These are phyloP conservation scores for Falcaria lacertinaria DNA, from an alignment of 2,888 invertebrate species.

Conservation along the genomic window DNA sequence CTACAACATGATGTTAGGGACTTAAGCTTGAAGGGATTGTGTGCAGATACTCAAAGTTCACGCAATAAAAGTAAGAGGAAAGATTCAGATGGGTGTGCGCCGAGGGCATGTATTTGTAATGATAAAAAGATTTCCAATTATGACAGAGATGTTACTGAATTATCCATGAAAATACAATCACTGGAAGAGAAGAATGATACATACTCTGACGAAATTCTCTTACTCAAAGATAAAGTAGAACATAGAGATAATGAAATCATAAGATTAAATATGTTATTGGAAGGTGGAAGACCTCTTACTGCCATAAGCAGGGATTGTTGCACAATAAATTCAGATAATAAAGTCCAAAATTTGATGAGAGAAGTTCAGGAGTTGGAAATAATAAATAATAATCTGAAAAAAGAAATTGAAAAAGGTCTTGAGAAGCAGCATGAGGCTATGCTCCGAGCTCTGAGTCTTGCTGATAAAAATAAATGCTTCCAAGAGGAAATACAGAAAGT, in stretches of 20 bases:
- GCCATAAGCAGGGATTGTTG: conserved; percentile 84
- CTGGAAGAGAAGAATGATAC: conserved; percentile 66
- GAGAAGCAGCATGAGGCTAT: conserved; percentile 90
- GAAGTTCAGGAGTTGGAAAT: conserved; percentile 81
- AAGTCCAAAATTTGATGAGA: conserved; percentile 78
- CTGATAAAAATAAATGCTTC: conserved; percentile 85
- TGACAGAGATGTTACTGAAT: conserved; percentile 63
- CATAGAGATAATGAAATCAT: conserved; percentile 85
- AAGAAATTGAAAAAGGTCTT: conserved; percentile 75
- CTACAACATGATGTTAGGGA: conserved; percentile 67
- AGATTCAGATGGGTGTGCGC: conserved; percentile 36
- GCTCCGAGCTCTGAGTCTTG: conserved; percentile 85
- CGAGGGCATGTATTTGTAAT: conserved; percentile 48
- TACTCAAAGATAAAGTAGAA: conserved; percentile 63
- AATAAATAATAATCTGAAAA: conserved; percentile 72
- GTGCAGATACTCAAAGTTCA: conserved; percentile 67
- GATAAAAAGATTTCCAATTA: conserved; percentile 41
- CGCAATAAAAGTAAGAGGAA: conserved; percentile 61
- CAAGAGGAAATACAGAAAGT: conserved; percentile 86
- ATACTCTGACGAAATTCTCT: conserved; percentile 55
- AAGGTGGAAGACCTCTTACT: conserved; percentile 84
- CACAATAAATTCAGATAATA: conserved; percentile 77
- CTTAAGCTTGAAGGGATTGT: conserved; percentile 63
- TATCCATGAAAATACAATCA: conserved; percentile 61
- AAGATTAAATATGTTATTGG: conserved; percentile 83